Evolutionary conservation across 1,140 invertebrate genomes (phyloP), one percentile per base, ranked within the genome.

Genomic region (Scaptomyza hsui): DNA sequence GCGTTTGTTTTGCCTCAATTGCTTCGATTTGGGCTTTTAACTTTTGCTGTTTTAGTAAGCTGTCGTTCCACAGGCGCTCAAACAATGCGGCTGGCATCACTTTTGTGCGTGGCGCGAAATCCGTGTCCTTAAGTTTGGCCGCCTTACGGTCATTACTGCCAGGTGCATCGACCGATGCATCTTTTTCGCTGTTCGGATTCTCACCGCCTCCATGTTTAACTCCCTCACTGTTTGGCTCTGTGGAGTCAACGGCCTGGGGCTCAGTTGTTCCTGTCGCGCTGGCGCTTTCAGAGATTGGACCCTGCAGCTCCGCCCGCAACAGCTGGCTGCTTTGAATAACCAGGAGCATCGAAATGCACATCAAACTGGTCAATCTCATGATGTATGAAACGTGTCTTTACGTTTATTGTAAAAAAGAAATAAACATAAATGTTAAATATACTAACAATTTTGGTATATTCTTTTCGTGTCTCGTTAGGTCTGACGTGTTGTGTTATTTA

Each of bases 401-500:
- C 13, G 12, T 49, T n/a, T 44, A n/a, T 0, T 15, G 15, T 52
- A 10, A 49, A 29, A 1, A 48, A 13, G 13, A 29, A 21, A 4
- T 24, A 53, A 35, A 19, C 35, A 42, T 39, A 59, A 18, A 21
- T 48, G 44, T 18, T 44, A 71, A 47, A 49, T 56, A 42, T 41
- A 77, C 64, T 61, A 70, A 37, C 16, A 65, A 64, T 72, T 57
- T 80, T 41, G 29, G 24, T 21, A 37, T 42, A 67, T 37, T 62
- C 48, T 67, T 41, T 72, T 57, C 56, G 47, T 41, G 71, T 69
- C 52, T 75, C 26, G 74, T 63, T 61, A 75, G 52, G 42, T 72
- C 78, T 88, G 82, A 88, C 82, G 82, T 88, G 82, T 86, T 86
- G 81, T 81, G 78, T 88, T 88, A 75, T 88, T 83, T 82, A 88